Conservation (phyloP, 2,797 vertebrate genomes). For the Coluber constrictor region DNA sequence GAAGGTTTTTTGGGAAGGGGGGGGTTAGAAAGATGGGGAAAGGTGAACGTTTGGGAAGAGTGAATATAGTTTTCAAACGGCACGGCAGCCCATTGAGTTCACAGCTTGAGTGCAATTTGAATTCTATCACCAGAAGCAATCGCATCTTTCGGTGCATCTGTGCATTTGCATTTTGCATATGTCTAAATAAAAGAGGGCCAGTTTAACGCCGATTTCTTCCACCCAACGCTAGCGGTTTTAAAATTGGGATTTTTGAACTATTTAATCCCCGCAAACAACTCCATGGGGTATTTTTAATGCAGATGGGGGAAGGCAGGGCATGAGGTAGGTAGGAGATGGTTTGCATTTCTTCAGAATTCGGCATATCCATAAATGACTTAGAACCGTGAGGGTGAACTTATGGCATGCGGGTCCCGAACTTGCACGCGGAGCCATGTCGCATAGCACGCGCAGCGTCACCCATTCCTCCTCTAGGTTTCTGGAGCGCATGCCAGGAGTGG, state of each 20-base stretch:
- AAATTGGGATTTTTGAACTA: not conserved
- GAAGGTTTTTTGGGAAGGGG: not conserved
- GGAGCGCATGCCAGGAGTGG: no score
- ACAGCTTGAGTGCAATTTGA: constrained; percentile 16
- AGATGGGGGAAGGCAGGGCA: no score
- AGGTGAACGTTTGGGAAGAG: not conserved
- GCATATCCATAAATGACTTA: not conserved
- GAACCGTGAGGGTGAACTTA: no score
- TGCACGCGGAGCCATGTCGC: no score
- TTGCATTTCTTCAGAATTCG: not conserved
- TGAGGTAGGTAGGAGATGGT: no score
- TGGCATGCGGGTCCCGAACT: rapidly evolving
- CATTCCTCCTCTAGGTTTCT: no score
- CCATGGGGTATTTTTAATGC: not conserved
- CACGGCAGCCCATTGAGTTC: constrained; percentile 5
- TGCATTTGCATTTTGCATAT: not conserved
- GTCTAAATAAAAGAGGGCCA: not conserved
- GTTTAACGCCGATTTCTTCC: not conserved
- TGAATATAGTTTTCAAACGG: constrained; percentile 9
- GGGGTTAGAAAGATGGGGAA: not conserved
- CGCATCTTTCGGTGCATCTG: not conserved
- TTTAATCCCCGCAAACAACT: not conserved
- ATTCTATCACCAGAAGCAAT: constrained; percentile 17
- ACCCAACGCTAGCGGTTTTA: not conserved
- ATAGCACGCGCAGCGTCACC: rapidly evolving